These are phyloP conservation scores for Tetragonula carbonaria DNA, from an alignment of 2,888 invertebrate species.

Conservation along the genomic window DNA sequence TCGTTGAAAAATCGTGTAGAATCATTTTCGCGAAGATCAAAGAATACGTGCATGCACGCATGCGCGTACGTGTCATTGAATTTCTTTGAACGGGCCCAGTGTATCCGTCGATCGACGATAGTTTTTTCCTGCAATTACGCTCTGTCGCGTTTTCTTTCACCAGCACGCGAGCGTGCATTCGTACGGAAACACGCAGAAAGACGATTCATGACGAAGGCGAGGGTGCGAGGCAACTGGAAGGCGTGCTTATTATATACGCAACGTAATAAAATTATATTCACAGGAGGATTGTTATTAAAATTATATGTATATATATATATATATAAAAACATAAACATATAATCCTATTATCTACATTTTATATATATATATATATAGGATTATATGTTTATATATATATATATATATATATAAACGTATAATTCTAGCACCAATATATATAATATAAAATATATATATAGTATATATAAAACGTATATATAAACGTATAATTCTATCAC, in stretches of 20 bases:
- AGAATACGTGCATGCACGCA: neutral
- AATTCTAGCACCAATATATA: too few relatives aligned
- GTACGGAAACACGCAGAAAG: neutral
- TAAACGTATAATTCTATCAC: too few relatives aligned
- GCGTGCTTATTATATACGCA: neutral
- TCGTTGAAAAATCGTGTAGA: constrained; percentile 19
- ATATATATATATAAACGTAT: neutral
- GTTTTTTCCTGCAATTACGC: constrained; percentile 33
- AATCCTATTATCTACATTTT: too few relatives aligned
- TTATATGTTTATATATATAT: too few relatives aligned
- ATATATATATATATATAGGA: too few relatives aligned
- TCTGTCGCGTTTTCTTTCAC: constrained; percentile 2
- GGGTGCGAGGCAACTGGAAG: neutral
- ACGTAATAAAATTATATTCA: neutral
- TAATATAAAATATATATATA: too few relatives aligned
- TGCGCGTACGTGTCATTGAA: constrained; percentile 27
- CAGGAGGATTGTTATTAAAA: too few relatives aligned
- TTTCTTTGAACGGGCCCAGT: constrained; percentile 28
- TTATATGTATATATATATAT: too few relatives aligned
- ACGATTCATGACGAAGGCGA: neutral
- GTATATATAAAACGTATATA: too few relatives aligned
- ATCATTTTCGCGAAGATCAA: constrained; percentile 13
- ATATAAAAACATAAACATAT: too few relatives aligned
- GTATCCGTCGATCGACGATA: constrained; percentile 18
- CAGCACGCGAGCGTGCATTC: constrained; percentile 4